These are phyloP conservation scores for Ophiothrix spiculata DNA, from an alignment of 35 echinoderm and acorn worm species.

Conservation along the genomic window DNA sequence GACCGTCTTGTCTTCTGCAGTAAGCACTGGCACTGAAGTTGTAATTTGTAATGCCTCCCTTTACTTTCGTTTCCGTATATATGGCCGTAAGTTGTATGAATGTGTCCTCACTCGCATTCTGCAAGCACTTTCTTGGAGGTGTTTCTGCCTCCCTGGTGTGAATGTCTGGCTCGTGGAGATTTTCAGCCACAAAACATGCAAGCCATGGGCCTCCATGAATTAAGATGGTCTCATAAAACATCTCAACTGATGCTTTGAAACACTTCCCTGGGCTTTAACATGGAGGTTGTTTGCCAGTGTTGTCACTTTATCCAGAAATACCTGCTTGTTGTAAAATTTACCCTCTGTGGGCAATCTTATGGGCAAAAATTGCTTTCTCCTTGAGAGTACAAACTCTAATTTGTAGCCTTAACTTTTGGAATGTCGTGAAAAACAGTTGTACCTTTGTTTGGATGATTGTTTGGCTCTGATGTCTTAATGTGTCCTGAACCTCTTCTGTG, in stretches of 20 bases:
- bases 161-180: background rate
- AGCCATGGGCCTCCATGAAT: background rate
- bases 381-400: background rate
- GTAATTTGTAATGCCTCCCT: background rate
- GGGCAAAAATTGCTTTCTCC: background rate
- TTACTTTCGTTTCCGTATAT: background rate
- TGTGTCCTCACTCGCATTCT: background rate
- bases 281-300: background rate
- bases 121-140: background rate
- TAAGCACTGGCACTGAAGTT: background rate
- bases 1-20: slow-evolving; percentile 3
- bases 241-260: background rate
- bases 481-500: no score
- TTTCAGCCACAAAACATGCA: slow-evolving; percentile 1
- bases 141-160: background rate
- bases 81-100: background rate
- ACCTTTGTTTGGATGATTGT: no score
- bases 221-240: background rate
- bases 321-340: background rate
- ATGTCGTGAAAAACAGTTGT: background rate
- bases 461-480: no score
- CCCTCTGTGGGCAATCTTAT: background rate
- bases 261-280: background rate
- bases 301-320: no score
- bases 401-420: background rate